Percentiles rank a stretch among this genome's conserved stretches.
phyloP scores from a whole-genome alignment of 2,888 invertebrate genomes.

The Cantharis lateralis region DNA sequence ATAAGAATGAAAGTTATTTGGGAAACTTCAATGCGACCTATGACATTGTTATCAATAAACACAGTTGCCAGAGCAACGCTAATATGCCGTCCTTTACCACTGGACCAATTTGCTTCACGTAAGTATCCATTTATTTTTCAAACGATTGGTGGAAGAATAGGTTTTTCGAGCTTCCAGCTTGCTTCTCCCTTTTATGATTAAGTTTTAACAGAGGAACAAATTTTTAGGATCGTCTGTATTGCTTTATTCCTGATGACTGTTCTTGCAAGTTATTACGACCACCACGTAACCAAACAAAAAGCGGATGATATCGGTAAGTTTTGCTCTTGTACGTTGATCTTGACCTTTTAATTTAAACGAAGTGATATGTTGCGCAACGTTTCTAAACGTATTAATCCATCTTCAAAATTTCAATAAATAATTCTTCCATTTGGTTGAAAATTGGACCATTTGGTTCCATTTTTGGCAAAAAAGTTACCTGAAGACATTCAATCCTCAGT shows the following conservation, averaged over 20 bases:
- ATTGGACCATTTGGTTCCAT: too few relatives aligned
- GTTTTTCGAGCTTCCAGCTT: too few relatives aligned
- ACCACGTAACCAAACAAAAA: neutral
- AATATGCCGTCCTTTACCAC: neutral
- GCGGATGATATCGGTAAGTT: neutral
- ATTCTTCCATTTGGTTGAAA: too few relatives aligned
- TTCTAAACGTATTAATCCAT: too few relatives aligned
- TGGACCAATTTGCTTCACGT: neutral
- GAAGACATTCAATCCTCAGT: too few relatives aligned
- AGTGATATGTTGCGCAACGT: too few relatives aligned
- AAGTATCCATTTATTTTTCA: neutral
- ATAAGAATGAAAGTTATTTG: constrained; percentile 44
- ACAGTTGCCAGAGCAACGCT: neutral
- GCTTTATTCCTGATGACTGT: neutral
- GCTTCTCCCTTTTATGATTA: too few relatives aligned
- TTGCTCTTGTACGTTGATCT: too few relatives aligned
- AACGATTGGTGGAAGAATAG: too few relatives aligned
- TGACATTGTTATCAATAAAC: constrained; percentile 29
- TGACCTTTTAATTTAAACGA: too few relatives aligned
- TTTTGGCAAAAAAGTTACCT: too few relatives aligned
- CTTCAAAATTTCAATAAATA: too few relatives aligned
- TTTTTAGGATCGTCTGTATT: neutral
- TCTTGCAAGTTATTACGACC: neutral
- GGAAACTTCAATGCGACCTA: constrained; percentile 42
- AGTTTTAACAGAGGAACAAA: neutral